A percentile compares a stretch with the other conserved stretches of the same genome.
Evolutionary conservation across 2,888 invertebrate species (phyloP).

Genomic region (Phasia obesa): DNA sequence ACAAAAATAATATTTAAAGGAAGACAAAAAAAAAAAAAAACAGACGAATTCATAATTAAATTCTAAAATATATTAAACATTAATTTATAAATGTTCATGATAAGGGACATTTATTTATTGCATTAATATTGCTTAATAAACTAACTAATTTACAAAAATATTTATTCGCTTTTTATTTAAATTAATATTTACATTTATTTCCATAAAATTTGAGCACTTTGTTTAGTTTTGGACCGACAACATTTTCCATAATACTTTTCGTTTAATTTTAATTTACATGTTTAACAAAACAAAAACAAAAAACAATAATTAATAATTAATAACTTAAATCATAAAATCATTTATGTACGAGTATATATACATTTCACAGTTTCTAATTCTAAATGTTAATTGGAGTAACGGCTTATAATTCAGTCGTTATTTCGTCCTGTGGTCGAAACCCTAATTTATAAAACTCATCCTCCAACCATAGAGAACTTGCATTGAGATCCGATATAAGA

Average conservation of each 20-base stretch:
- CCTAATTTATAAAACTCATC: conserved; percentile 93
- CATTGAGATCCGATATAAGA: conserved; percentile 82
- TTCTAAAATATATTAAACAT: no score
- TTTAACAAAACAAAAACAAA: neutral
- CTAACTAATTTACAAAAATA: neutral
- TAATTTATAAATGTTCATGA: conserved; percentile 20
- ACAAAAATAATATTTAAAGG: conserved; percentile 25
- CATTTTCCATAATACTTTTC: conserved; percentile 62
- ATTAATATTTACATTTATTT: conserved; percentile 58
- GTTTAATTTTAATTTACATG: neutral
- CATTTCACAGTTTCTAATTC: conserved; percentile 46
- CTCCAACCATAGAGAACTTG: conserved; percentile 87
- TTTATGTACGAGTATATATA: conserved; percentile 32
- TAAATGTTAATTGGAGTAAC: neutral
- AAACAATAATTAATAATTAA: conserved; percentile 9
- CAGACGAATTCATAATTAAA: no score
- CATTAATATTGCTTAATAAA: conserved; percentile 25
- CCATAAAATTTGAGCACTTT: conserved; percentile 67
- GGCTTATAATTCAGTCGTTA: conserved; percentile 90
- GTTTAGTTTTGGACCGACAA: conserved; percentile 57
- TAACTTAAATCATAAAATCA: conserved; percentile 39
- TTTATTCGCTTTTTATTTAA: conserved; percentile 38
- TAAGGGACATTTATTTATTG: conserved; percentile 44
- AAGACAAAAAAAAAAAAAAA: conserved; percentile 24
- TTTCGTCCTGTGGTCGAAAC: conserved; percentile 93